Base-by-base conservation (phyloP, 2,888 invertebrate genomes). In the Polymixis lichenea region DNA sequence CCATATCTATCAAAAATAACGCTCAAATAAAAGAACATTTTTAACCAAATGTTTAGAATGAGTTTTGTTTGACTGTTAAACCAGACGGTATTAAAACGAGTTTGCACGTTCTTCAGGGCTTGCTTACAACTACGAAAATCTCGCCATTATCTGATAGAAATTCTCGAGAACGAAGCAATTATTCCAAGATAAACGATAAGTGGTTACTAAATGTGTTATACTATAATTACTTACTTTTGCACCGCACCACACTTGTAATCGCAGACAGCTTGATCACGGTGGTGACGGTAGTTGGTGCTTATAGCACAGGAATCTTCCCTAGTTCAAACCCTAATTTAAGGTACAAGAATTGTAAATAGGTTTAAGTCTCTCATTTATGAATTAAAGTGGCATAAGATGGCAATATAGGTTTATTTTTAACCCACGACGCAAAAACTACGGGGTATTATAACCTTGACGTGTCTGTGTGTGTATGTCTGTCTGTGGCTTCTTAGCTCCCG, bases 31-130 rank as follows among this genome's bases (percentile, higher is more conserved):
- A 22, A 56, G 3, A 51, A 25, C 4, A 13, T 15, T 38, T n/a
- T 51, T 51, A 56, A 60, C 32, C 13, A 61, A 82, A 60, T 43
- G 43, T 66, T 43, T 64, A 25, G 43, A 43, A 67, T 51, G n/a
- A 15, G 15, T 65, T 53, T 53, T 46, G 22, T 74, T 75, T 74
- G 43, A 19, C 19, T 46, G 19, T n/a, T 9, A 9, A 28, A 43
- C 19, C 17, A 19, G 2, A 43, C 13, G 49, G 28, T 58, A 58
- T 19, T 43, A 72, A 58, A 22, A 38, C 17, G n/a, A 9, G 13
- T 55, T 32, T 2, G 32, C 51, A 51, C 6, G n/a, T n/a, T 28
- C 2, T 15, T 19, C 7, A 75, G n/a, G 11, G 38, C 9, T 28
- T 64, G 43, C 15, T 43, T 68, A 69, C 15, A 38, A 15, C 49